A percentile compares a stretch with the other conserved stretches of the same genome.
These are phyloP conservation scores for Nesometra sesokonis DNA, from an alignment of 35 echinoderm and acorn worm genomes.

Conservation along the genomic window DNA sequence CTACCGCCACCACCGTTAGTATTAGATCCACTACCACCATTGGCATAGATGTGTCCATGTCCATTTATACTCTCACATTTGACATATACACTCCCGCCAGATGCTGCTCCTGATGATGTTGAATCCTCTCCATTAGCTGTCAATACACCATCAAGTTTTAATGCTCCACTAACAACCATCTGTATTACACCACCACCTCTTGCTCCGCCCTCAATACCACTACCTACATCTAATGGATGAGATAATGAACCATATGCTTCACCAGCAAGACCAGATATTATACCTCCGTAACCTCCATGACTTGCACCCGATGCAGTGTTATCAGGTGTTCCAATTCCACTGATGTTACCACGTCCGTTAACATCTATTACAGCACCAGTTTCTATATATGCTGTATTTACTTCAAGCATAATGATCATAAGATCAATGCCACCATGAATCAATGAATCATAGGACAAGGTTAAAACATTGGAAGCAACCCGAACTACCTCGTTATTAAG, in stretches of 20 bases:
- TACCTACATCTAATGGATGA: conserved; percentile 27
- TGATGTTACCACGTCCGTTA: conserved; percentile 26
- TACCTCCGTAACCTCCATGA: conserved; percentile 66
- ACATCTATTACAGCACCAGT: conserved; percentile 35
- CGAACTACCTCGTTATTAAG: neutral
- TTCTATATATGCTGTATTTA: conserved; percentile 18
- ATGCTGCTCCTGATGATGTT: conserved; percentile 30
- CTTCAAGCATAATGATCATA: neutral
- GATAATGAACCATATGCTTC: conserved; percentile 34
- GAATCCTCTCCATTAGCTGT: conserved; percentile 33
- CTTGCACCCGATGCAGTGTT: conserved; percentile 38
- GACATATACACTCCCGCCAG: conserved; percentile 61
- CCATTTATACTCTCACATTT: conserved; percentile 12
- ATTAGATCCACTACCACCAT: conserved; percentile 50
- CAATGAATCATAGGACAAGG: neutral
- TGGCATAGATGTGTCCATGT: conserved; percentile 27
- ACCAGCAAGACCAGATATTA: neutral
- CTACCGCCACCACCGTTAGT: conserved; percentile 48
- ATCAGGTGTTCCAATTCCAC: conserved; percentile 39
- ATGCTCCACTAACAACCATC: neutral
- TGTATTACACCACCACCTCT: conserved; percentile 49
- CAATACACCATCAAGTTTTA: conserved; percentile 42
- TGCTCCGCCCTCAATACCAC: conserved; percentile 20
- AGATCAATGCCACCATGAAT: neutral
- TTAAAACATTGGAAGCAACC: neutral